Evolutionary conservation across 2,888 invertebrate genomes (phyloP), one percentile per base, ranked within the genome.

Genomic region (Dendrolimus houi): DNA sequence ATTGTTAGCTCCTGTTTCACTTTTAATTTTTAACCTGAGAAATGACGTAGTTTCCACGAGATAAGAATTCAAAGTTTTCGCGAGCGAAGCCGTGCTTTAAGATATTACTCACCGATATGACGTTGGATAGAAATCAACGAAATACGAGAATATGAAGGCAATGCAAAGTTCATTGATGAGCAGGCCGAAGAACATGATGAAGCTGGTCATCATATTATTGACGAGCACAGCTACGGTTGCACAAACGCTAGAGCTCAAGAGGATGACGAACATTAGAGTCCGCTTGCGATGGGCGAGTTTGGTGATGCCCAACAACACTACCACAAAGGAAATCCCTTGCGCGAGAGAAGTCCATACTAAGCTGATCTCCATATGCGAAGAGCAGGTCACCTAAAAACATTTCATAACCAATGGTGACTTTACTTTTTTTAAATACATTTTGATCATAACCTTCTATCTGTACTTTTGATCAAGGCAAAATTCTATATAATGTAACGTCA

Each of bases 71-170:
- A 29, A 29, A 29, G 29, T 29, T 29, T 29, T 6, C 6, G 29
- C 29, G 6, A 29, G 29, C 29, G 3, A 29, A 29, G 6, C 6
- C 6, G 6, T 6, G 29, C n/a, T 29, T 29, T 29, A 3, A 29
- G 3, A 29, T 29, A 29, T 12, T 29, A 64, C 73, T 70, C 56
- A 80, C 81, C 80, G 69, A 62, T 71, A 70, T 13, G 78, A 78
- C 2, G 81, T 81, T 0, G 81, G 80, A 63, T 74, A 81, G 9
- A 79, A 58, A 58, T 79, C 81, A n/a, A 79, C 72, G 41, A 72
- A 77, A 55, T 79, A 81, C 0, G 77, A 73, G 54, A 72, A 75
- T 7, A 77, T 64, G 1, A 76, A 64, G 3, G 77, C 80, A 54
- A 76, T 72, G 8, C 68, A 64, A 8, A 80, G 57, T 13, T 71